Conservation (phyloP, 2,888 invertebrate species). For the Pseudococcus viburni region DNA sequence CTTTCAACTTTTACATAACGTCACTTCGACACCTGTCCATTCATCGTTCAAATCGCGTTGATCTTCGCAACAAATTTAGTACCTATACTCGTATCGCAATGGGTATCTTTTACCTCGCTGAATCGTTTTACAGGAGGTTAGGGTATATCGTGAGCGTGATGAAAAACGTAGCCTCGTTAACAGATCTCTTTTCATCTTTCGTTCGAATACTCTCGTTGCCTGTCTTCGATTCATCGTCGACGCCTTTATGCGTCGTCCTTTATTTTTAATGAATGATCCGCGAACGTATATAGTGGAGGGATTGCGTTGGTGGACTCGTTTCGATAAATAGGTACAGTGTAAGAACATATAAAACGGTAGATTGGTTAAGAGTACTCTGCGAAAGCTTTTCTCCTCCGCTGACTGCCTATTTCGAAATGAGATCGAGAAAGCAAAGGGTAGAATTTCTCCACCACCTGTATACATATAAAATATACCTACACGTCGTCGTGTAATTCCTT, state of each 20-base stretch:
- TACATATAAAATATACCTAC: too few relatives aligned
- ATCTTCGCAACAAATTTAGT: too few relatives aligned
- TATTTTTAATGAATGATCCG: neutral
- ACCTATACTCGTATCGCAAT: too few relatives aligned
- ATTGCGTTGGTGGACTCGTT: neutral
- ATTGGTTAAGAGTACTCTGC: neutral
- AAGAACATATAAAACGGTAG: neutral
- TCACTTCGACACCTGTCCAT: too few relatives aligned
- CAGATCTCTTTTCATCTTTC: neutral
- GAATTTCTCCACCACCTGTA: neutral
- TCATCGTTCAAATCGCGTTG: too few relatives aligned
- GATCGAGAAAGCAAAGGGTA: neutral
- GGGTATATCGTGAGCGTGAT: neutral
- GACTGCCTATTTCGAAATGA: neutral
- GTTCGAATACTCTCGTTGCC: neutral
- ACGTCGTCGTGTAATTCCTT: neutral
- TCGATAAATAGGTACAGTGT: neutral
- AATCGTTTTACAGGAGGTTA: neutral
- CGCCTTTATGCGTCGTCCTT: neutral
- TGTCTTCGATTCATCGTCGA: neutral
- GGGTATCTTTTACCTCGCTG: neutral
- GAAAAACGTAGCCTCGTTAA: neutral
- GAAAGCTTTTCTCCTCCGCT: neutral
- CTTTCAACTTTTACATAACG: too few relatives aligned
- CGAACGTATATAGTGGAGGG: neutral